Evolutionary conservation across 2,797 vertebrate genomes (phyloP), one percentile per base, ranked within the genome.

Genomic region (Acrossocheilus wenchowensis): DNA sequence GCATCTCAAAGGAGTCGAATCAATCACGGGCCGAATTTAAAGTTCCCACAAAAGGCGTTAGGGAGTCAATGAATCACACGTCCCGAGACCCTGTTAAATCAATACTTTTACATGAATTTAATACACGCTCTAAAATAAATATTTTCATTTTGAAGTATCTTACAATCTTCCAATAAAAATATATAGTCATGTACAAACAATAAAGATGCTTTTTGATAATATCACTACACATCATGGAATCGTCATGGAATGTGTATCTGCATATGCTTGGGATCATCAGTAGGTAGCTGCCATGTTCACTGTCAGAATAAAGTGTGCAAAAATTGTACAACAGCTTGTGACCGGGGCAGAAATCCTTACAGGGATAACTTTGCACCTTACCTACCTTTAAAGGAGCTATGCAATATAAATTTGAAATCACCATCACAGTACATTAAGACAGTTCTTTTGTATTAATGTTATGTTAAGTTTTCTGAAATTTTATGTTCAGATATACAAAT

Each of bases 91-190:
- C 45, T 69, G 78, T 89, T 88, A 90, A 91, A 82, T 75, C 86
- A 68, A 86, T 57, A 93, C 89, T 93, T 91, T 94, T 94, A 95
- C 94, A 96, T 96, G 96, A 95, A 95, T 94, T 97, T 97, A 98
- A 98, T 97, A 96, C 95, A 95, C 95, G 94, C 97, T 96, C 95
- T 97, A 97, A 96, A 98, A 98, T 98, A 98, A 99, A 98, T 97
- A 98, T 95, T 97, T 96, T 92, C 94, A 93, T 94, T 96, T 86
- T 97, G 94, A 95, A 94, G 93, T 95, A 94, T 96, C 96, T 95
- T 96, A 97, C 95, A 96, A 95, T 95, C 90, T 95, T 95, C 93
- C 94, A 94, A 94, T 95, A 95, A 94, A 95, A 90, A 94, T 90
- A 88, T 88, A 87, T 87, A 86, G 64, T 71, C 48, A 85, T 71